Evolutionary conservation across 2,113 vertebrate genomes (phyloP), one percentile per base, ranked within the genome.

Genomic region (Platycercus adscitus): DNA sequence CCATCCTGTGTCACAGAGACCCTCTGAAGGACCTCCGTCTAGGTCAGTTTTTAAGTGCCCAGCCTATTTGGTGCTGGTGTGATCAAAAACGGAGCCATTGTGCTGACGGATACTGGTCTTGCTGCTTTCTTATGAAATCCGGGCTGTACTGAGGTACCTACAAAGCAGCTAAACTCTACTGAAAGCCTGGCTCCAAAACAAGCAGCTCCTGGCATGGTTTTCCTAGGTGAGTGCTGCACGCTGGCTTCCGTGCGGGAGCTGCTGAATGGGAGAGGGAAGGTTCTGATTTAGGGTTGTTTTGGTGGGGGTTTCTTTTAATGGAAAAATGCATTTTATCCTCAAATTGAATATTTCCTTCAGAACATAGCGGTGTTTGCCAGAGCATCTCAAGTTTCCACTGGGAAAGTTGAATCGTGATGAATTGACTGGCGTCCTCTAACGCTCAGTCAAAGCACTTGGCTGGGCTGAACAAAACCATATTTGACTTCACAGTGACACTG

Each of bases 291-390:
- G 53, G 28, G 14, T 33, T 25, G 0, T 43, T 43, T 43, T 41
- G 41, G 41, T 41, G 37, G 35, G 8, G 35, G 35, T 37, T 37
- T 37, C 35, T 47, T 25, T 44, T 25, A 53, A 56, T 63, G 37
- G 60, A 66, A 81, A 81, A 93, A 82, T n/a, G 24, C 2, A 4
- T 61, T 93, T 88, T 95, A 60, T 93, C 60, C 83, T 86, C 80
- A 81, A 94, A 94, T 92, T 80, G 86, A 96, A 68, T 49, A 55
- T 93, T 92, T 94, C 92, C 95, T 77, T 77, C 72, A 86, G 63
- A 77, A 81, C 58, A 66, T 0, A 9, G 19, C 16, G 17, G 8
- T 43, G 71, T 65, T 69, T 90, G 79, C 88, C 90, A 94, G 86
- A 80, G 86, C 0, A 0, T 77, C 88, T 93, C 80, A 63, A 29